Percentiles rank a stretch among this genome's conserved stretches.
Conservation (phyloP, 2,113 vertebrate genomes). For the Onychorhynchus coronatus region DNA sequence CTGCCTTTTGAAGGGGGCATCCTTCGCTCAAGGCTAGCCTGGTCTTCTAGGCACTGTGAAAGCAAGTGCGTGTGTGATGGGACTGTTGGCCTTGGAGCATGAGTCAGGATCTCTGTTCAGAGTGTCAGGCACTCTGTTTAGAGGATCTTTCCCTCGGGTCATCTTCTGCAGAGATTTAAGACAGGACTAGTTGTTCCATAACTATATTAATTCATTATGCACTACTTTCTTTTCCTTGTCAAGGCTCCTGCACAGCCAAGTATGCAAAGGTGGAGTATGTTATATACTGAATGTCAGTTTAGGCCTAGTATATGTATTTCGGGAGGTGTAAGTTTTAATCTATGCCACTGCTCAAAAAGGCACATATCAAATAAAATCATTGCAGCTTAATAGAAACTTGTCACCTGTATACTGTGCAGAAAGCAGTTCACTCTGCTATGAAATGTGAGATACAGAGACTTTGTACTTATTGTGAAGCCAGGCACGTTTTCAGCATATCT, state of each 20-base stretch:
- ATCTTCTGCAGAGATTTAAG: not conserved
- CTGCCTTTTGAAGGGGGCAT: not conserved
- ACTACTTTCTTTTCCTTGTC: not conserved
- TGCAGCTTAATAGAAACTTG: constrained; percentile 11
- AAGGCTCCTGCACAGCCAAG: not conserved
- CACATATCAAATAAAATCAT: not conserved
- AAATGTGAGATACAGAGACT: not conserved
- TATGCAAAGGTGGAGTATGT: fast-evolving
- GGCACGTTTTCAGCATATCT: not conserved
- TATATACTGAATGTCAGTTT: not conserved
- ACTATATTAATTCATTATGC: not conserved
- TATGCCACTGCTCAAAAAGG: not conserved
- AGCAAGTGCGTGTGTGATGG: not conserved
- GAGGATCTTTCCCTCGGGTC: not conserved
- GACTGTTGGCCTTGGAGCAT: not conserved
- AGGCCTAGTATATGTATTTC: not conserved
- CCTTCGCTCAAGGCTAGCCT: not conserved
- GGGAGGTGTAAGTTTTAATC: not conserved
- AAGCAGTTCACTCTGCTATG: not conserved
- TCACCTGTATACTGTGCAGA: not conserved
- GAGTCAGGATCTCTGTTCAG: not conserved
- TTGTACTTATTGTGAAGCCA: not conserved
- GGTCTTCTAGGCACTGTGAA: not conserved
- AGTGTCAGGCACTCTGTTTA: not conserved
- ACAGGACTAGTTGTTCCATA: not conserved